Evolutionary conservation across 2,888 invertebrate genomes (phyloP).

Genomic region (Hedychridium roseum): DNA sequence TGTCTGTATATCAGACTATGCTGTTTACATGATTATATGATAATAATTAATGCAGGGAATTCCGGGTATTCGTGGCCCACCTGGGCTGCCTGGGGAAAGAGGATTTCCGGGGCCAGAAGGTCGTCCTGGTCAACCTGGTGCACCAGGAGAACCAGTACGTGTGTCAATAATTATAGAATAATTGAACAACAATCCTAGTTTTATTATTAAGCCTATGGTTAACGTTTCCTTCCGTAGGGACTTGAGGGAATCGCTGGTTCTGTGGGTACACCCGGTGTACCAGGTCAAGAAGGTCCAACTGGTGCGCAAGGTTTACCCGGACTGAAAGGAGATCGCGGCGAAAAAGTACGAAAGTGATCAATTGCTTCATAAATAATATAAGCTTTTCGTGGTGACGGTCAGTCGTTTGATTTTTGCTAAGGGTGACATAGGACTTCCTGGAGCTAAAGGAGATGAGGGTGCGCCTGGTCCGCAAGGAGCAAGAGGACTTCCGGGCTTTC

Average conservation of each 20-base stretch:
- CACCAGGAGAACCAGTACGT: constrained; percentile 54
- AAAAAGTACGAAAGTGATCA: constrained; percentile 38
- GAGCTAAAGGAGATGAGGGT: constrained; percentile 47
- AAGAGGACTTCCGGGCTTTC: constrained; percentile 48
- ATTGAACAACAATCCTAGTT: too few relatives aligned
- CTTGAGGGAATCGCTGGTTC: constrained; percentile 62
- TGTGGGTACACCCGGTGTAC: constrained; percentile 61
- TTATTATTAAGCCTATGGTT: too few relatives aligned
- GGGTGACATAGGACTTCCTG: constrained; percentile 56
- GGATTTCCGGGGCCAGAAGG: constrained; percentile 29
- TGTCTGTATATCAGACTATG: background rate
- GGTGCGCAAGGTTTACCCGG: constrained; percentile 63
- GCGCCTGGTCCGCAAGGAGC: constrained; percentile 33
- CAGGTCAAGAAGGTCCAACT: constrained; percentile 61
- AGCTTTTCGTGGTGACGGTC: background rate
- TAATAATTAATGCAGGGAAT: constrained; percentile 49
- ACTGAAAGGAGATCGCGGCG: constrained; percentile 50
- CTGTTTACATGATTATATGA: too few relatives aligned
- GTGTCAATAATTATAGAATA: background rate
- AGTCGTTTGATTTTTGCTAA: constrained; percentile 10
- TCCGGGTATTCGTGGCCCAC: constrained; percentile 60
- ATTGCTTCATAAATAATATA: background rate
- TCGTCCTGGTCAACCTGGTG: constrained; percentile 19
- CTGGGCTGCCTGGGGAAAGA: constrained; percentile 62
- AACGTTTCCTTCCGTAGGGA: constrained; percentile 56